Conservation (phyloP, 2,888 invertebrate genomes). For the Strigamia crassipes region DNA sequence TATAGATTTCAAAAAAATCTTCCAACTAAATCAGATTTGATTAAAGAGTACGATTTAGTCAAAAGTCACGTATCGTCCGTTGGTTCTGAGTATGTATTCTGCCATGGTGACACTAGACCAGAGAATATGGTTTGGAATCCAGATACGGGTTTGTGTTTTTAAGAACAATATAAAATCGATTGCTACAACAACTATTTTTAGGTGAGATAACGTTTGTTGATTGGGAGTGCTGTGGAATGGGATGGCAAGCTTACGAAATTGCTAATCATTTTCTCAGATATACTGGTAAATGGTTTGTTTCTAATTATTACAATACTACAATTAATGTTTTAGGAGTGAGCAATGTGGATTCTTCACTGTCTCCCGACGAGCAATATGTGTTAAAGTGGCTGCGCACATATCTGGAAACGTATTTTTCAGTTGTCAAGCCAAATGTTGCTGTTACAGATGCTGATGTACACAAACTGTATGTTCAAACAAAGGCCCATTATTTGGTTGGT, state of each 20-base stretch:
- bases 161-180: too few relatives aligned
- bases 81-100: not conserved
- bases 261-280: not conserved
- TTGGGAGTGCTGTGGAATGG: not conserved
- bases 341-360: not conserved
- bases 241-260: not conserved
- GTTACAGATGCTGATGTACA: not conserved
- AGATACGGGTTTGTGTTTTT: not conserved
- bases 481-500: not conserved
- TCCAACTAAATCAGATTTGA: not conserved
- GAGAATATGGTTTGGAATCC: not conserved
- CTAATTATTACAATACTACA: not conserved
- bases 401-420: slow-evolving; percentile 4
- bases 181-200: not conserved
- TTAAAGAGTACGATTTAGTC: not conserved
- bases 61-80: not conserved
- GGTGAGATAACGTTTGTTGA: not conserved
- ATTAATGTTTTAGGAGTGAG: not conserved
- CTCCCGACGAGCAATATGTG: not conserved
- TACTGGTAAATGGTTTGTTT: not conserved
- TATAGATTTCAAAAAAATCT: not conserved
- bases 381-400: not conserved
- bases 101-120: not conserved
- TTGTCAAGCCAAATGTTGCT: not conserved
- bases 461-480: not conserved